Conservation (phyloP, 2,888 invertebrate species). For the Aspidiotus rigidus region DNA sequence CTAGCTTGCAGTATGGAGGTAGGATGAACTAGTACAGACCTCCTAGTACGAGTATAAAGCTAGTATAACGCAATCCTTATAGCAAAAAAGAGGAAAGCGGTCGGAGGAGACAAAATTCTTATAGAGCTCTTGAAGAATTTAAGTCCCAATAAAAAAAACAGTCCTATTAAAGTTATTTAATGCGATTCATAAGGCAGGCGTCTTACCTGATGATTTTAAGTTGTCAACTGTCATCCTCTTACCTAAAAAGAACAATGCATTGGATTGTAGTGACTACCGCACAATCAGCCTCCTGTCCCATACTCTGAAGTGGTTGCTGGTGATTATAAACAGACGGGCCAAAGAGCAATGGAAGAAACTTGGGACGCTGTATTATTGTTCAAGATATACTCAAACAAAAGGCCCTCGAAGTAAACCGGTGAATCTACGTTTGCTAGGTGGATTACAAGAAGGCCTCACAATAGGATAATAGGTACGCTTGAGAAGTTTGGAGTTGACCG, state of each 20-base stretch:
- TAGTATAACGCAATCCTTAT: too few species aligned
- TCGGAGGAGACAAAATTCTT: too few species aligned
- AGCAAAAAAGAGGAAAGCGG: too few species aligned
- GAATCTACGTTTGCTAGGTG: neutral
- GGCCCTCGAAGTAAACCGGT: neutral
- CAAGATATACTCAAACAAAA: neutral
- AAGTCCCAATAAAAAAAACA: too few species aligned
- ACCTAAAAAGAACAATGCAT: slow-evolving; percentile 14
- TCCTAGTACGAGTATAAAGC: too few species aligned
- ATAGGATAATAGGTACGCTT: neutral
- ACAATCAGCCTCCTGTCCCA: slow-evolving; percentile 17
- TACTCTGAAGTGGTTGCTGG: slow-evolving; percentile 5
- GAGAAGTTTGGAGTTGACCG: neutral
- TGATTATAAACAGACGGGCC: neutral
- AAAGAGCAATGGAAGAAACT: neutral
- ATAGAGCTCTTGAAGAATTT: too few species aligned
- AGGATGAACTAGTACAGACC: too few species aligned
- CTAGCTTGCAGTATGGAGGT: too few species aligned
- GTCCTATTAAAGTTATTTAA: too few species aligned
- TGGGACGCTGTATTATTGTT: neutral
- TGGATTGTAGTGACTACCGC: neutral
- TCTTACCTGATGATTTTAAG: too few species aligned
- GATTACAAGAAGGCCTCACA: neutral
- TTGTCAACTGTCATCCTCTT: slow-evolving; percentile 17
- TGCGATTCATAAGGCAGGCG: too few species aligned